Base-by-base conservation (phyloP, 2,113 vertebrate species). In the Scartelaos histophorus region DNA sequence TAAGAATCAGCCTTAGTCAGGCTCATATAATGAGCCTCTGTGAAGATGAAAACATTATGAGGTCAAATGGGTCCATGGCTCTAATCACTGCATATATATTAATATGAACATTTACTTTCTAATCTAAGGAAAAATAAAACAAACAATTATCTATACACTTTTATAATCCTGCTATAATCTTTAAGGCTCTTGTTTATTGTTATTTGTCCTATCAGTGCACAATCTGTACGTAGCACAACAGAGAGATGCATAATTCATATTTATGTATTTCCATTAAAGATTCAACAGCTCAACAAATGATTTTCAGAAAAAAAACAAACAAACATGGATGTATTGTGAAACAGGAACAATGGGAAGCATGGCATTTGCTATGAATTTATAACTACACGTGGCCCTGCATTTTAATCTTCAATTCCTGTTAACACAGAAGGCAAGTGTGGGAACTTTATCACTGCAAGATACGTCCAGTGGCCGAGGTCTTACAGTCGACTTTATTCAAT, bases 1-100 rank as follows among this genome's bases (percentile, higher is more conserved):
- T 84, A 85, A 82, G 80, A 90, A 81, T 89, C 87, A 75, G 70
- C 58, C 87, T 69, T 81, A 74, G 76, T 83, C 89, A 88, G 81
- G 66, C 71, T 89, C 82, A 85, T 87, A 88, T 88, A 88, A 90
- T 88, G 82, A 82, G 56, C 2, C 17, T 43, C 81, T 56, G 74
- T 64, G 29, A 54, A 67, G 81, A 76, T 60, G 81, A 80, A 86
- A 80, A 87, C 86, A 87, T 84, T 77, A 87, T 73, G 74, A 85
- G 88, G 84, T 78, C 85, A 85, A 80, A 62, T 46, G 71, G 84
- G 82, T 81, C 29, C 29, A 29, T 29, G 29, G 29, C 29, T 43
- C 72, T 46, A 66, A 73, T 24, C 43, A 66, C n/a, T 21, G 13
- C 64, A 62, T 87, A 64, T 76, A 53, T 61, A 85, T 15, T 47